Base-by-base conservation (phyloP, 2,888 invertebrate genomes). In the Conops quadrifasciatus region DNA sequence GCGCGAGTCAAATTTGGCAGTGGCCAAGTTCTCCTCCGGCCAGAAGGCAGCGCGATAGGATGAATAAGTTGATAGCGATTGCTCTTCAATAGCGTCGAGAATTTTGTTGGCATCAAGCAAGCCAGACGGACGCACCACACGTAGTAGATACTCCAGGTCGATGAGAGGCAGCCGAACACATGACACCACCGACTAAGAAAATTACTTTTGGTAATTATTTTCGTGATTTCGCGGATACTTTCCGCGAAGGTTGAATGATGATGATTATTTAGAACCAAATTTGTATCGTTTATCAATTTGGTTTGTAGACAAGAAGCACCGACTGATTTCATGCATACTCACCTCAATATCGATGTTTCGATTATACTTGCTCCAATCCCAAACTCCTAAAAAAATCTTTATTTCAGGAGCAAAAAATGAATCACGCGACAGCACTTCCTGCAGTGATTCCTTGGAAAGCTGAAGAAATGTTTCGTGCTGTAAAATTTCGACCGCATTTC, bases 401-500 rank as follows among this genome's bases (percentile, higher is more conserved):
- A 95, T 94, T 87, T 99, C 99, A 0, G 94, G 92, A 0, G 96
- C 97, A 88, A 94, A 98, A 87, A 99, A 98, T 9, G 98, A 97
- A 86, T 98, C 95, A 65, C 98, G 89, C 66, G 91, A 90, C 45
- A 99, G 88, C 11, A 99, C 89, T 82, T 95, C 94, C 80, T 92
- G 91, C 68, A 99, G 86, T 0, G 97, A 85, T 76, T 85, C 85
- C 84, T 93, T 91, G 63, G 97, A 96, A 15, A 98, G 87, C 80
- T 91, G 90, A 36, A 93, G 87, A 84, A 98, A 97, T 3, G 93
- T 90, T 74, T 96, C 94, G 78, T 95, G 94, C 71, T 90, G 88
- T 60, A 99, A 89, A 53, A 98, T 90, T 67, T 95, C 94, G 0
- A 88, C 86, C 0, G 98, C 97, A 86, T 97, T 93, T 76, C 91